A percentile compares a stretch with the other conserved stretches of the same genome.
Conservation (phyloP, 2,113 vertebrate species). For the Nycticryphes semicollaris region DNA sequence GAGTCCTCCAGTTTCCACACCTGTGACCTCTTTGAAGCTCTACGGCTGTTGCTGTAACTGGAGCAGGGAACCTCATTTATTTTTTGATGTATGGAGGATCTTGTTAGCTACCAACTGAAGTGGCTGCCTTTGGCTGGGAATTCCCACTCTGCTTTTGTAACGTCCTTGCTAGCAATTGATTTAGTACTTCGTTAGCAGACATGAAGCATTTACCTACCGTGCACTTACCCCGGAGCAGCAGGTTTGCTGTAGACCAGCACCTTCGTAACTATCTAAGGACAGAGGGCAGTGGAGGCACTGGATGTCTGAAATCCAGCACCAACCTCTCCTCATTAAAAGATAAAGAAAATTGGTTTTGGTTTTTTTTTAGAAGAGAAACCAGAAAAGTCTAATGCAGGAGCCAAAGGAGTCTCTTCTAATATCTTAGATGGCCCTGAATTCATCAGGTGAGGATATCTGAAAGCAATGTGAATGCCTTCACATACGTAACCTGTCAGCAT, state of each 20-base stretch:
- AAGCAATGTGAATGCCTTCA: slow-evolving; percentile 41
- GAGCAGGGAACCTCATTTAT: not conserved
- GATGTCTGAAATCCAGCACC: not conserved
- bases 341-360: not conserved
- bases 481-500: slow-evolving; percentile 40
- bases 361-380: not conserved
- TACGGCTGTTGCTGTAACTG: not conserved
- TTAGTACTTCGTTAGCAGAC: not conserved
- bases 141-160: slow-evolving; percentile 30
- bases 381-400: not conserved
- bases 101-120: slow-evolving; percentile 11
- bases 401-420: slow-evolving; percentile 46
- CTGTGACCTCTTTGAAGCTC: slow-evolving; percentile 64
- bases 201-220: not conserved
- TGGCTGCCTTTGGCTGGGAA: slow-evolving; percentile 15
- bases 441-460: slow-evolving; percentile 48
- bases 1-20: slow-evolving; percentile 53
- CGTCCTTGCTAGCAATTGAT: not conserved
- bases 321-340: not conserved
- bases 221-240: not conserved
- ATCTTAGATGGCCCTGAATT: slow-evolving; percentile 38
- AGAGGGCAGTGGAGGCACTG: not conserved
- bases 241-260: not conserved
- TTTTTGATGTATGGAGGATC: slow-evolving; percentile 34
- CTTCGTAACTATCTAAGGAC: not conserved